These are phyloP conservation scores for Lophotriccus pileatus DNA, from an alignment of 2,797 vertebrate species.

Conservation along the genomic window DNA sequence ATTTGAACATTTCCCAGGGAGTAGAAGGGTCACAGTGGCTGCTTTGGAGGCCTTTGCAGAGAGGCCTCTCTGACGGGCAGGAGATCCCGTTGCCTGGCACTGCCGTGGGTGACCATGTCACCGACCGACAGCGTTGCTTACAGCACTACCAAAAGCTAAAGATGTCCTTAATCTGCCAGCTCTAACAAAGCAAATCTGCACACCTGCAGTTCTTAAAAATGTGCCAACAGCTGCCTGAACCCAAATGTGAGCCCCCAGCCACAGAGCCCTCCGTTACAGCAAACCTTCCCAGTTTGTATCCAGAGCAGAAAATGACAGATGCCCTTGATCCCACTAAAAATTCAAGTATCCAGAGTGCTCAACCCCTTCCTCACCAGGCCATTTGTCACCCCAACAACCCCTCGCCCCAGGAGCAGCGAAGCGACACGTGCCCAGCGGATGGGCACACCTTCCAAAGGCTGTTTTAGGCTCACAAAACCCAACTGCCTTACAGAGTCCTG, in stretches of 20 bases:
- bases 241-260: neutral
- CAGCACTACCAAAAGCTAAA: neutral
- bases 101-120: neutral
- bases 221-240: neutral
- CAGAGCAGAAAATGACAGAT: neutral
- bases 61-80: neutral
- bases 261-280: neutral
- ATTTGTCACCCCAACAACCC: neutral
- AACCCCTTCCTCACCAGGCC: neutral
- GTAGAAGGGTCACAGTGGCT: neutral
- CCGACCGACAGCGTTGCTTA: neutral
- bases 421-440: rapidly evolving
- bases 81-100: neutral
- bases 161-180: neutral
- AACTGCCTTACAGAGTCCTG: neutral
- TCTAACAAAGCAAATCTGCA: neutral
- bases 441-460: neutral
- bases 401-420: neutral
- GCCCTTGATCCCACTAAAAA: neutral
- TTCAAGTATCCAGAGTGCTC: neutral
- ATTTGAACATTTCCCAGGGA: neutral
- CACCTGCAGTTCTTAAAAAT: neutral
- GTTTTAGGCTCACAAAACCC: neutral
- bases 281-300: neutral
- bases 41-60: neutral